Evolutionary conservation across 2,113 vertebrate genomes (phyloP).

Genomic region (Heterotis niloticus): DNA sequence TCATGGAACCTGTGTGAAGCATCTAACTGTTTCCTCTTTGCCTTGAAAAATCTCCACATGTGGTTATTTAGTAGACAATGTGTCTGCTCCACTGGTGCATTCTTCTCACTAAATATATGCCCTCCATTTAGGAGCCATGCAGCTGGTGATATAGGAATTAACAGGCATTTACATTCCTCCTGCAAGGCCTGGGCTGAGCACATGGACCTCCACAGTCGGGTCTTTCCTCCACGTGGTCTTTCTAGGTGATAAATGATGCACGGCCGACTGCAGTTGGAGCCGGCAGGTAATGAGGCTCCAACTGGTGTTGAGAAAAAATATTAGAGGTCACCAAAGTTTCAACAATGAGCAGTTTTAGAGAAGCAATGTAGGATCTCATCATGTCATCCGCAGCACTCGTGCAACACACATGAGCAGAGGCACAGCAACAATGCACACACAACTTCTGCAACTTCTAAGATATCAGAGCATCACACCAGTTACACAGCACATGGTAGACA

Average conservation of each 20-base stretch:
- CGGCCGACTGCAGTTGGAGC: background rate
- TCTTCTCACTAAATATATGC: slow-evolving; percentile 1
- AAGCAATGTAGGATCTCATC: background rate
- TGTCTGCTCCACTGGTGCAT: background rate
- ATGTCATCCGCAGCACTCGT: background rate
- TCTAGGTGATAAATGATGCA: background rate
- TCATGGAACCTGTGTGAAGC: no score
- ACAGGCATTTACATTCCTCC: background rate
- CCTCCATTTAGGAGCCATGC: background rate
- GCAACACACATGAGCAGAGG: background rate
- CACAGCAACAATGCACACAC: background rate
- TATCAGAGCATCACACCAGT: no score
- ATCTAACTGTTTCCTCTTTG: no score
- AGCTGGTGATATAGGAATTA: background rate
- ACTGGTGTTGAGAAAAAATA: background rate
- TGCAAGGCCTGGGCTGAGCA: background rate
- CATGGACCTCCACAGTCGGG: background rate
- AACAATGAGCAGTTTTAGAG: background rate
- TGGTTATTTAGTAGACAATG: no score
- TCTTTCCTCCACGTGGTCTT: background rate
- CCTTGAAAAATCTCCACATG: no score
- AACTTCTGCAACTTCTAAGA: background rate
- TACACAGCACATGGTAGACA: background rate
- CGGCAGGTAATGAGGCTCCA: background rate
- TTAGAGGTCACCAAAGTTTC: background rate